These are phyloP conservation scores for Chrysocyon brachyurus DNA, from an alignment of 2,797 vertebrate species.

Conservation along the genomic window DNA sequence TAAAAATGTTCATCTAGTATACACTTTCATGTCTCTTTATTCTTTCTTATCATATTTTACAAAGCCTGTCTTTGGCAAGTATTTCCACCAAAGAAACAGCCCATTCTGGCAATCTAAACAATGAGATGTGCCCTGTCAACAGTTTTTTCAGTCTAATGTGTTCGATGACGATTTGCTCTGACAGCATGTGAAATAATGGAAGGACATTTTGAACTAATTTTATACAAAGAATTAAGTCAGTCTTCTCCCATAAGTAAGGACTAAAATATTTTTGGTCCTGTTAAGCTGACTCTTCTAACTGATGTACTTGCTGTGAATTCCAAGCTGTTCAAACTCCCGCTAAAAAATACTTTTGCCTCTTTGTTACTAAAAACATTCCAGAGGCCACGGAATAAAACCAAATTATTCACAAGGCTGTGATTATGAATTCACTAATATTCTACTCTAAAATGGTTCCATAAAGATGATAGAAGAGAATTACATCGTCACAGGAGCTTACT, in stretches of 20 bases:
- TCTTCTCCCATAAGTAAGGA: slow-evolving; percentile 22
- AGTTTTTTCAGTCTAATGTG: background rate
- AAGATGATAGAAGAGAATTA: background rate
- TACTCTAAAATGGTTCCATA: background rate
- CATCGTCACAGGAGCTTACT: background rate
- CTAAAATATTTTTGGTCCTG: background rate
- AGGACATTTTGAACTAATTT: slow-evolving; percentile 33
- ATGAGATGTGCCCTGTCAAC: background rate
- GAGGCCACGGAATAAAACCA: background rate
- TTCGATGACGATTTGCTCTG: slow-evolving; percentile 52
- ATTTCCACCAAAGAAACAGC: background rate
- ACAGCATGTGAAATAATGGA: background rate
- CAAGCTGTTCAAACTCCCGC: background rate
- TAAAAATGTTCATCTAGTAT: background rate
- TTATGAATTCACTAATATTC: background rate
- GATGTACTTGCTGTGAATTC: background rate
- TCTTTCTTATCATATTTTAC: slow-evolving; percentile 5
- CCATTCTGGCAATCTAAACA: slow-evolving; percentile 20
- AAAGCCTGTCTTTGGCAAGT: slow-evolving; percentile 22
- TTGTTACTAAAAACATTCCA: background rate
- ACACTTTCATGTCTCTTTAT: background rate
- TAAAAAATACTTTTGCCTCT: background rate
- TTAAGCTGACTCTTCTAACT: background rate
- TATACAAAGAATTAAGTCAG: slow-evolving; percentile 48
- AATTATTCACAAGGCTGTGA: background rate